phyloP scores from a whole-genome alignment of 2,797 vertebrate genomes.

The Mastacembelus armatus region DNA sequence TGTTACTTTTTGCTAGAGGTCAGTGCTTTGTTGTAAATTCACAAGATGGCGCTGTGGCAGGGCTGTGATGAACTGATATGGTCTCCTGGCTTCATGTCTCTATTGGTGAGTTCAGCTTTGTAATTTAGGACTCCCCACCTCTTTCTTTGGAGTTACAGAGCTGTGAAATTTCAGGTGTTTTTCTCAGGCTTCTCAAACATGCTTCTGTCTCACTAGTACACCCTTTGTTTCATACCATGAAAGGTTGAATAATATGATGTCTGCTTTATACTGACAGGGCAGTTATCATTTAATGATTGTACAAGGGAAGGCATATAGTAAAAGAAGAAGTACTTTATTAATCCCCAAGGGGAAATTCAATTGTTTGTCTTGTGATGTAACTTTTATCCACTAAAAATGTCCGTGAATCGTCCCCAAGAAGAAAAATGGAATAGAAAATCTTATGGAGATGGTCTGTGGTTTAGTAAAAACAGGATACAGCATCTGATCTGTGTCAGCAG shows the following conservation, averaged over 20 bases:
- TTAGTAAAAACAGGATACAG: no score
- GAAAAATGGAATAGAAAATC: no score
- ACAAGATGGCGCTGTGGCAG: neutral
- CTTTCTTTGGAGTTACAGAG: neutral
- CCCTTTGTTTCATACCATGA: neutral
- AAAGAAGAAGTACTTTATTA: no score
- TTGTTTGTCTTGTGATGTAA: neutral
- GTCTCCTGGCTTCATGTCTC: neutral
- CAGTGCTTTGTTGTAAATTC: neutral
- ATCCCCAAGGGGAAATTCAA: no score
- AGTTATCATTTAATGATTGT: no score
- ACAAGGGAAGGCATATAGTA: no score
- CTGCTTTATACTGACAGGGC: no score
- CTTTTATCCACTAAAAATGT: neutral
- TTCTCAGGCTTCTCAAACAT: neutral
- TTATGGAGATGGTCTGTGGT: no score
- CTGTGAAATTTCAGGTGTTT: neutral
- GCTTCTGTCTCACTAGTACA: neutral
- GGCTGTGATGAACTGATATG: neutral
- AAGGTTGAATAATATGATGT: neutral
- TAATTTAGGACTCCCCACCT: neutral
- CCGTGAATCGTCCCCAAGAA: no score
- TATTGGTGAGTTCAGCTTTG: neutral
- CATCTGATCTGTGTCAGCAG: neutral
- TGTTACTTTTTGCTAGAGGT: neutral